A percentile compares a stretch with the other conserved stretches of the same genome.
phyloP scores from a whole-genome alignment of 1,140 invertebrate genomes.

The Acarapis woodi region DNA sequence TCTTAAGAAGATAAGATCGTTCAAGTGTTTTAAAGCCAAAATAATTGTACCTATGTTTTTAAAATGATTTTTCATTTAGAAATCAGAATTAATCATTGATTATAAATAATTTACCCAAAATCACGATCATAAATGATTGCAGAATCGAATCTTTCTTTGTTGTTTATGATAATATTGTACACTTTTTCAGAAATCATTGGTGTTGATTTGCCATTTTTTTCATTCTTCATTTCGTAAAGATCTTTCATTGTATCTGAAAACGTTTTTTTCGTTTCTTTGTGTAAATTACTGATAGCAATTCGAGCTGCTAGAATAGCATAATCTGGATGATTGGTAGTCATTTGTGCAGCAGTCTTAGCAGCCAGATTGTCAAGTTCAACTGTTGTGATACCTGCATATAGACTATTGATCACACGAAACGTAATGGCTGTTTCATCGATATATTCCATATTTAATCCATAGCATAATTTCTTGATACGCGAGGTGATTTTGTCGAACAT shows the following conservation, averaged over 20 bases:
- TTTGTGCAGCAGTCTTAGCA: conserved; percentile 77
- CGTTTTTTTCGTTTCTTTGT: conserved; percentile 76
- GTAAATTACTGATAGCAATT: conserved; percentile 84
- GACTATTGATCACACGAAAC: conserved; percentile 59
- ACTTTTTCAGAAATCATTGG: conserved; percentile 64
- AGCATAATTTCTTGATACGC: conserved; percentile 74
- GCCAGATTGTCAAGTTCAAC: conserved; percentile 87
- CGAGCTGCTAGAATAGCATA: conserved; percentile 82
- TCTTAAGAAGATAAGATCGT: conserved; percentile 73
- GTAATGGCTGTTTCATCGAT: conserved; percentile 67
- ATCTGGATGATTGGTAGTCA: conserved; percentile 87
- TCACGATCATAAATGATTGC: conserved; percentile 91
- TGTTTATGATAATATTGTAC: conserved; percentile 50
- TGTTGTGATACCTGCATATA: conserved; percentile 85
- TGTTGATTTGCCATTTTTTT: conserved; percentile 30
- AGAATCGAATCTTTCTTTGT: conserved; percentile 71
- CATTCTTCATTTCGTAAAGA: conserved; percentile 41
- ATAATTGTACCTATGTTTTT: conserved; percentile 68
- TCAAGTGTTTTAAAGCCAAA: conserved; percentile 97
- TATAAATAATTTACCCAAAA: conserved; percentile 24
- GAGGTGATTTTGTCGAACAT: conserved; percentile 96
- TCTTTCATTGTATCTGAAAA: conserved; percentile 79
- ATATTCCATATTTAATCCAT: conserved; percentile 79
- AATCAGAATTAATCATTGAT: neutral
- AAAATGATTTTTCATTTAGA: neutral